Percentiles rank a stretch among this genome's conserved stretches.
Conservation (phyloP, 1,140 invertebrate genomes). For the Drosophila setifemur region DNA sequence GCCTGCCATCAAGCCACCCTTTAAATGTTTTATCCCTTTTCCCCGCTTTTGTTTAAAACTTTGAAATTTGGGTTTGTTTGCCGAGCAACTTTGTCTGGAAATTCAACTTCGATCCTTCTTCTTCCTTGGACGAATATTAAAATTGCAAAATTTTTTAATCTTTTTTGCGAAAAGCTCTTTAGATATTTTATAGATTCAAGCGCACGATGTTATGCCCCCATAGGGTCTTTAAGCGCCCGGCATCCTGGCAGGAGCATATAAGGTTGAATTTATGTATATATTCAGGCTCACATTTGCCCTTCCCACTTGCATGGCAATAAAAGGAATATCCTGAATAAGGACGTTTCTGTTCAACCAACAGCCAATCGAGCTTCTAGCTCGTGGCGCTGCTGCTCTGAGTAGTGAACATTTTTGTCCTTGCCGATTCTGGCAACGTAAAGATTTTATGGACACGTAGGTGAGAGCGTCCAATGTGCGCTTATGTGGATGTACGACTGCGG, state of each 20-base stretch:
- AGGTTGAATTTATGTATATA: constrained; percentile 75
- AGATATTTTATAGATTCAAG: constrained; percentile 74
- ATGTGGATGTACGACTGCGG: constrained; percentile 24
- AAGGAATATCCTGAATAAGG: constrained; percentile 75
- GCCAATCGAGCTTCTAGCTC: constrained; percentile 2
- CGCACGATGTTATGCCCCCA: constrained; percentile 68
- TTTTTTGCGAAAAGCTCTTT: constrained; percentile 69
- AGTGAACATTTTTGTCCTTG: constrained; percentile 75
- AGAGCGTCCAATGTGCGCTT: constrained; percentile 20
- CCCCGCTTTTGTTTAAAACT: constrained; percentile 49
- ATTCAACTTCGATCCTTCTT: constrained; percentile 10
- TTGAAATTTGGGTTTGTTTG: constrained; percentile 67
- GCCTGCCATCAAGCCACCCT: neutral
- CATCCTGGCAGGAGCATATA: constrained; percentile 29
- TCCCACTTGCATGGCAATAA: constrained; percentile 63
- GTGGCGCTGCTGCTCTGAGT: constrained; percentile 24
- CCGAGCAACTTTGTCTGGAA: constrained; percentile 66
- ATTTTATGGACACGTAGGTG: constrained; percentile 79
- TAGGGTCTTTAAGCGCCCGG: constrained; percentile 45
- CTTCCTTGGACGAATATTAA: constrained; percentile 56
- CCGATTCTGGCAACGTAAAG: constrained; percentile 63
- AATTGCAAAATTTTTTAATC: constrained; percentile 79
- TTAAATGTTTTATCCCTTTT: constrained; percentile 14
- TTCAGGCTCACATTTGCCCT: constrained; percentile 70
- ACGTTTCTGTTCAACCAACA: constrained; percentile 33